Base-by-base conservation (phyloP, 2,113 vertebrate species). In the Conger conger region DNA sequence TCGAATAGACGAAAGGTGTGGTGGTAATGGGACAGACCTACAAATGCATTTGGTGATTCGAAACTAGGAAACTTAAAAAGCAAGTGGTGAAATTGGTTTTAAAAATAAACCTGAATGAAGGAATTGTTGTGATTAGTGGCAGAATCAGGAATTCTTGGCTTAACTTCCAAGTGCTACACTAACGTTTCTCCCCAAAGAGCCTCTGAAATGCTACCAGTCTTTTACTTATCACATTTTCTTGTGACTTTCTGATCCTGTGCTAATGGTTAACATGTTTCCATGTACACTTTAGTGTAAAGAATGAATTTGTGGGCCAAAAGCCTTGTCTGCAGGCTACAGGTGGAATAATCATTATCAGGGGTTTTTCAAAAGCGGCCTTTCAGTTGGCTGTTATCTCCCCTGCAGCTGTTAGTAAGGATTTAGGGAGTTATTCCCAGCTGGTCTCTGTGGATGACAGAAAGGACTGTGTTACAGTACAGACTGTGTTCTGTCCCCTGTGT, bases 131-230 rank as follows among this genome's bases (percentile, higher is more conserved):
- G 16, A n/a, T 73, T 73, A 73, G n/a, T 9, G 68, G 68, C 68
- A 73, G 27, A 33, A 73, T 9, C 9, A 33, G n/a, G 68, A 30
- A n/a, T 27, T 53, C 11, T 17, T 54, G n/a, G 68, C 30, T 33
- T 54, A 76, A 80, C 88, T 88, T 93, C 91, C 93, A 92, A 93
- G 92, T 86, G 87, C 87, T 76, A 77, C 80, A 73, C 85, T 63
- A 86, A 82, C 54, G 36, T 30, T 42, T 78, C 45, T 35, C 50
- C 23, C 73, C 83, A 80, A 83, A 88, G 91, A 86, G 90, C 84
- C 81, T 80, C 38, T 27, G 87, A 94, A 91, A 92, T 94, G 88
- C 89, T 93, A 88, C 85, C 84, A 88, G 89, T 92, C 92, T 88
- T 53, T 37, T 2, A 27, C 80, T 88, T 88, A 83, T 87, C 83